These are phyloP conservation scores for Pachyuromys duprasi DNA, from an alignment of 2,797 vertebrate genomes.

Conservation along the genomic window DNA sequence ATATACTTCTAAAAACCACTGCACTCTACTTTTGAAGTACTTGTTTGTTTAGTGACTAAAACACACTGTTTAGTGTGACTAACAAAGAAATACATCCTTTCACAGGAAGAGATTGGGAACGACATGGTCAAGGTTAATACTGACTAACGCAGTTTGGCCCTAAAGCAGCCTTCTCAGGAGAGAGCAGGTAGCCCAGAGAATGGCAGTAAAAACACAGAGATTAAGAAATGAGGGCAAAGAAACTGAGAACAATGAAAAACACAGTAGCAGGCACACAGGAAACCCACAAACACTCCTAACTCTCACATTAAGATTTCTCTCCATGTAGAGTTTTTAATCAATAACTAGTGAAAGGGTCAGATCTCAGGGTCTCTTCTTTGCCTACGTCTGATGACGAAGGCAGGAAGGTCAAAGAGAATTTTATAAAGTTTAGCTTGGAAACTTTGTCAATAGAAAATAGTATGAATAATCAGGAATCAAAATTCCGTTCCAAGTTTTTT, in stretches of 20 bases:
- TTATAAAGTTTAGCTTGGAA: not conserved
- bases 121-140: not conserved
- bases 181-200: not conserved
- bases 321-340: not conserved
- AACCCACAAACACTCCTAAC: not conserved
- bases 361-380: not conserved
- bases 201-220: not conserved
- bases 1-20: not conserved
- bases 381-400: not conserved
- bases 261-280: not conserved
- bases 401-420: not conserved
- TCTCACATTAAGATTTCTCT: not conserved
- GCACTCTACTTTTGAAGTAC: not conserved
- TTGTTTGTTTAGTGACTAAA: not conserved
- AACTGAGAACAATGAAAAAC: not conserved
- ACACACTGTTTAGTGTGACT: not conserved
- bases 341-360: not conserved
- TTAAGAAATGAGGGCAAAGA: not conserved
- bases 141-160: not conserved
- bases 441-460: not conserved
- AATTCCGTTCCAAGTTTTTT: not conserved
- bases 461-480: not conserved
- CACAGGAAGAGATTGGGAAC: not conserved
- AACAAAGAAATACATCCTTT: not conserved
- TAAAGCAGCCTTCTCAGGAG: not conserved